Base-by-base conservation (phyloP, 2,888 invertebrate genomes). In the Tupiocoris notatus region DNA sequence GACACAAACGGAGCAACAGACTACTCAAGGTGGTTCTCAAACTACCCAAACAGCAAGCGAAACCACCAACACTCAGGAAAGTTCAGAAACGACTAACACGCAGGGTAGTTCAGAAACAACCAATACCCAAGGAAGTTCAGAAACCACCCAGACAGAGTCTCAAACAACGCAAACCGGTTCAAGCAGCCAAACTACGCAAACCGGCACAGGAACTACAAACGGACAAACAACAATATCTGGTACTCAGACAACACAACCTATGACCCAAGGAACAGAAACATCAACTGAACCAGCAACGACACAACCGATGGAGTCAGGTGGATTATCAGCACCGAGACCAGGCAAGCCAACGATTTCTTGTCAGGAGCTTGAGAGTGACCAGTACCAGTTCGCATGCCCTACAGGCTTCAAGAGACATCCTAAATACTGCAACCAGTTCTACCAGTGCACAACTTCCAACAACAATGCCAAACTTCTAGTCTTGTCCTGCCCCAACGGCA, bases 401-500 rank as follows among this genome's bases (percentile, higher is more conserved):
- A 92, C 93, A 3, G 93, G 93, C 56, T 94, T 94, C 84, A 88
- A 88, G 82, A 87, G 92, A 79, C 93, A 94, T 86, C 93, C 94
- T 0, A 92, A 91, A 83, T 90, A 91, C 82, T 94, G 94, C 81
- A 91, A 92, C 82, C 84, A 92, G 81, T 93, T 94, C 85, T 94
- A 94, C 83, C 94, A 94, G 83, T 94, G 94, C 81, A 90, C 90
- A 18, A 88, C 88, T 80, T 80, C 81, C 9, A 87, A 88, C 76
- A 85, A 88, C 6, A 87, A 88, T 24, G 89, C 89, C 82, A 92
- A 91, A 82, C 87, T 93, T 78, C 87, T 92, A 1, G 87, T 89
- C 7, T 88, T 94, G 80, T 89, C 89, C 79, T 94, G 94, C 83
- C 92, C 93, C 12, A 89, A 90, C 79, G 89, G 89, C 77, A 92